Evolutionary conservation across 2,797 vertebrate species (phyloP).

Genomic region (Lepilemur ruficaudatus): DNA sequence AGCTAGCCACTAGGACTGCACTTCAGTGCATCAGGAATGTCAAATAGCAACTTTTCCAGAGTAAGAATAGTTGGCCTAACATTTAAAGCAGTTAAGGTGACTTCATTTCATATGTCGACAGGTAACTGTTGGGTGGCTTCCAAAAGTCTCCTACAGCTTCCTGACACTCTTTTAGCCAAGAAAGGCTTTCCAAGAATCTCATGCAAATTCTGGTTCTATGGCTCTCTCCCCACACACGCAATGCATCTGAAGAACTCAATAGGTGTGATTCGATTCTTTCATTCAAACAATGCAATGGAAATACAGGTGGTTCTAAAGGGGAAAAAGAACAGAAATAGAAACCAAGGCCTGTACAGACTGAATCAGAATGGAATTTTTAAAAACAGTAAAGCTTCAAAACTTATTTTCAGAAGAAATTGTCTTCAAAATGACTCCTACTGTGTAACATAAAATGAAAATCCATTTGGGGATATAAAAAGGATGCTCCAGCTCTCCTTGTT

Average conservation of each 20-base stretch:
- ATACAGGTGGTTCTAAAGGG: slow-evolving; percentile 19
- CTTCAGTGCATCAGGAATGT: background rate
- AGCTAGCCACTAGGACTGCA: background rate
- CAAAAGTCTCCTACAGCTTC: background rate
- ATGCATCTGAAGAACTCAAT: background rate
- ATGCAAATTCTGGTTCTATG: background rate
- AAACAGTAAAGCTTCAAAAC: slow-evolving; percentile 57
- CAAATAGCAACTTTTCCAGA: background rate
- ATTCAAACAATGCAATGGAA: slow-evolving; percentile 27
- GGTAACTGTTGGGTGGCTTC: background rate
- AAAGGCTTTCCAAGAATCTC: slow-evolving; percentile 38
- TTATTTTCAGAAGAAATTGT: slow-evolving; percentile 70
- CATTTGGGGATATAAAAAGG: slow-evolving; percentile 68
- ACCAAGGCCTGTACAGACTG: slow-evolving; percentile 3
- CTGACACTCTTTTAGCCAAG: background rate
- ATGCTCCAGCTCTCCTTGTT: slow-evolving; percentile 31
- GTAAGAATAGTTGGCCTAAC: background rate
- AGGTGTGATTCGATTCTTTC: background rate
- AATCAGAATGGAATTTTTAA: slow-evolving; percentile 62
- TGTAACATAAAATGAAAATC: slow-evolving; percentile 64
- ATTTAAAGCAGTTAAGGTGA: slow-evolving; percentile 9
- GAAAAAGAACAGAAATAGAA: slow-evolving; percentile 36
- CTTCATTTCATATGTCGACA: background rate
- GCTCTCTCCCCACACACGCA: background rate
- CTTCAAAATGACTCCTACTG: slow-evolving; percentile 64